phyloP scores from a whole-genome alignment of 2,888 invertebrate species.

The Plebejus argus region DNA sequence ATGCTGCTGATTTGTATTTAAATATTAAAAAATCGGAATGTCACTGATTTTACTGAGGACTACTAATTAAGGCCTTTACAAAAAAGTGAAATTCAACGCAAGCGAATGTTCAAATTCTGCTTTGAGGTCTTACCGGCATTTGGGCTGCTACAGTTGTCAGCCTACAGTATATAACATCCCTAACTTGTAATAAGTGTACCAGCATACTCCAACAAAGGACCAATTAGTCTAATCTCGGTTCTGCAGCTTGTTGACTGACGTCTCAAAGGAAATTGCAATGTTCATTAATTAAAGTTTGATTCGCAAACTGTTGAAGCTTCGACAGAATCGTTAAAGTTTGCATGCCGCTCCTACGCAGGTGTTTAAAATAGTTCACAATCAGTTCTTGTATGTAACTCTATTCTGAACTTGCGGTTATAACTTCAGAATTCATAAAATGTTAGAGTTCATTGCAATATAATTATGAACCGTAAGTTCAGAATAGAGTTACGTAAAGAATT shows the following conservation, averaged over 20 bases:
- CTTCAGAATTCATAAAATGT: too few relatives aligned
- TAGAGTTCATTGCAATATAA: background rate
- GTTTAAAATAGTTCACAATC: background rate
- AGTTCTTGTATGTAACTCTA: background rate
- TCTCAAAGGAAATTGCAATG: slow-evolving; percentile 21
- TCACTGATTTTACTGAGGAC: too few relatives aligned
- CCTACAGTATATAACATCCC: background rate
- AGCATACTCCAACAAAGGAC: background rate
- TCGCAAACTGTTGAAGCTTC: background rate
- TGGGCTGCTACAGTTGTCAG: too few relatives aligned
- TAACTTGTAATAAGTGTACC: background rate
- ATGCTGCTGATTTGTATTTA: too few relatives aligned
- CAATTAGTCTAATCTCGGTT: slow-evolving; percentile 11
- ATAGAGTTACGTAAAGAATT: too few relatives aligned
- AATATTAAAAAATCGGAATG: too few relatives aligned
- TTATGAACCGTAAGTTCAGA: too few relatives aligned
- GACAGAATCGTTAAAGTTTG: background rate
- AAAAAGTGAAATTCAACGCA: too few relatives aligned
- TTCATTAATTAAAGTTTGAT: slow-evolving; percentile 16
- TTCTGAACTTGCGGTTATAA: background rate
- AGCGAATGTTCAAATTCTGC: too few relatives aligned
- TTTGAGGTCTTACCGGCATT: too few relatives aligned
- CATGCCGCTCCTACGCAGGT: background rate
- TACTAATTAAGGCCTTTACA: too few relatives aligned
- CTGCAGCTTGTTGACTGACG: slow-evolving; percentile 3